These are phyloP conservation scores for Agrochola lota DNA, from an alignment of 2,888 invertebrate genomes.

Conservation along the genomic window DNA sequence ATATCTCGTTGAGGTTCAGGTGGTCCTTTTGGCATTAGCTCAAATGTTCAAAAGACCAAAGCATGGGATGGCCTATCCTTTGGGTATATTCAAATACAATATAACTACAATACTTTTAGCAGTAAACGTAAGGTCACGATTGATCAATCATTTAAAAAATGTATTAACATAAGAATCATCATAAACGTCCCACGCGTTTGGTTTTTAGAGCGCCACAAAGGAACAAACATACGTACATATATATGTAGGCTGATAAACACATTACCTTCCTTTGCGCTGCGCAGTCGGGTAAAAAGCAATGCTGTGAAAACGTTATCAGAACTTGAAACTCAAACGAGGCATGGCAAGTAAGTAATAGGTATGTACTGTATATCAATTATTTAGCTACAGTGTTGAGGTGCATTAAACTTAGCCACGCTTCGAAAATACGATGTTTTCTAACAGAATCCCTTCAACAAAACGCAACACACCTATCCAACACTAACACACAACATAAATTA, in stretches of 20 bases:
- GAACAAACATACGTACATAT: too few species aligned
- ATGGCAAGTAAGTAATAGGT: not conserved
- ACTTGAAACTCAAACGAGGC: too few species aligned
- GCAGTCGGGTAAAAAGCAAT: too few species aligned
- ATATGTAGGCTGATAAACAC: too few species aligned
- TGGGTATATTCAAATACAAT: not conserved
- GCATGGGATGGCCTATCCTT: fast-evolving
- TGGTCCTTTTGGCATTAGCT: too few species aligned
- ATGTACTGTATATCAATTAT: too few species aligned
- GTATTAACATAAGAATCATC: too few species aligned
- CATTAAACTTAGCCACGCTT: not conserved
- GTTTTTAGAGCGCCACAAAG: too few species aligned
- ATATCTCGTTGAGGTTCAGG: too few species aligned
- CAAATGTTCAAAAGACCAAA: not conserved
- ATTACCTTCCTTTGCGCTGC: too few species aligned
- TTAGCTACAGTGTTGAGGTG: not conserved
- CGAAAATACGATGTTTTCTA: not conserved
- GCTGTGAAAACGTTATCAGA: not conserved
- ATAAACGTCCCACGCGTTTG: too few species aligned
- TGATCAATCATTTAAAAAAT: not conserved
- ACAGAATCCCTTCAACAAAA: not conserved
- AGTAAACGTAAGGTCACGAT: not conserved
- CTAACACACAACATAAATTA: constrained; percentile 65
- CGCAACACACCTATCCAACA: constrained; percentile 39
- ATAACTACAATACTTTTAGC: not conserved